phyloP scores from a whole-genome alignment of 1,140 invertebrate species.

The Rhopalosiphum maidis region DNA sequence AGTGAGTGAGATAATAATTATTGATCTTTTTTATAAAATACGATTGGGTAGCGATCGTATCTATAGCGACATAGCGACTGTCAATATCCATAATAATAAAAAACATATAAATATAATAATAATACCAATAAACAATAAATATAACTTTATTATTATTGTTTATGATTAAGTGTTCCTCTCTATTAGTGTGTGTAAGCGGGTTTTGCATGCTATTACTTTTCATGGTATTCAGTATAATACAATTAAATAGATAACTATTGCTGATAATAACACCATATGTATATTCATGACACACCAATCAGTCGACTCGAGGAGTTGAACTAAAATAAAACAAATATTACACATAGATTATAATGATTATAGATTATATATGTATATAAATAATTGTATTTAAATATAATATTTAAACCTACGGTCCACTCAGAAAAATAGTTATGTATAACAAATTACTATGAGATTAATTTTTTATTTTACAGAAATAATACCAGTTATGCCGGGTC shows the following conservation, averaged over 20 bases:
- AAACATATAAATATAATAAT: not conserved
- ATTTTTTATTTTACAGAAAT: slow-evolving; percentile 63
- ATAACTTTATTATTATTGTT: not conserved
- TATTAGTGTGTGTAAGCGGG: not conserved
- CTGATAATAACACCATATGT: too few species aligned
- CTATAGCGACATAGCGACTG: too few species aligned
- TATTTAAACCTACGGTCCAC: too few species aligned
- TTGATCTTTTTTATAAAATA: not conserved
- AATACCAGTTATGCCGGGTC: slow-evolving; percentile 98
- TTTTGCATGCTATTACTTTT: not conserved
- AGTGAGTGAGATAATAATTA: slow-evolving; percentile 65
- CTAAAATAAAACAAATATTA: too few species aligned
- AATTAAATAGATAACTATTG: too few species aligned
- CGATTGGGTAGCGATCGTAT: too few species aligned
- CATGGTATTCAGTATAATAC: too few species aligned
- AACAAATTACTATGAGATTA: not conserved
- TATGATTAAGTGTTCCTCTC: not conserved
- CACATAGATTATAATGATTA: too few species aligned
- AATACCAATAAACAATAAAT: not conserved
- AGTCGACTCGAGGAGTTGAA: too few species aligned
- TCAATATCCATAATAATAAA: not conserved
- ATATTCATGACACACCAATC: too few species aligned
- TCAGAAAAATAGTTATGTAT: not conserved
- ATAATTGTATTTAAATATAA: too few species aligned
- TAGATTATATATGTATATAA: too few species aligned